These are phyloP conservation scores for Conistra vaccinii DNA, from an alignment of 2,888 invertebrate genomes.

Conservation along the genomic window DNA sequence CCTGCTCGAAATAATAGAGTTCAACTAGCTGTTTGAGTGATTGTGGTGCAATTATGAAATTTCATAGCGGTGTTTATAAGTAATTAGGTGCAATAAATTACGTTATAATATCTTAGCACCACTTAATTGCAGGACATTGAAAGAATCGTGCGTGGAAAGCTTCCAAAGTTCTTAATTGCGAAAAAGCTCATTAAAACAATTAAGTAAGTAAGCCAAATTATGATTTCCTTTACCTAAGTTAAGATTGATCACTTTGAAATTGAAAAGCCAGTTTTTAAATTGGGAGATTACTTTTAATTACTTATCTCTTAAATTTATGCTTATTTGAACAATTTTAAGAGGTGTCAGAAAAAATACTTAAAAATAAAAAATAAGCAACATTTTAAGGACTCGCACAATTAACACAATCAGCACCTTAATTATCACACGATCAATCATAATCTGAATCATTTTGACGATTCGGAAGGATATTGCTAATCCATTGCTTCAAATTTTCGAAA, in stretches of 20 bases:
- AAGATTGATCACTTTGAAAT: slow-evolving; percentile 62
- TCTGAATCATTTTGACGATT: no score
- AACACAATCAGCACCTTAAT: not conserved
- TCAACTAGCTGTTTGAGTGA: slow-evolving; percentile 37
- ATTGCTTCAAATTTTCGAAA: no score
- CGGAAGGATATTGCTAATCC: no score
- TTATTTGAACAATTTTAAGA: slow-evolving; percentile 8
- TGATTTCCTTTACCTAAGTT: slow-evolving; percentile 57
- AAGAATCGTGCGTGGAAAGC: slow-evolving; percentile 55
- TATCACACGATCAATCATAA: no score
- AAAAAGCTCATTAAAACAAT: slow-evolving; percentile 67
- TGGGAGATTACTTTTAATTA: slow-evolving; percentile 29
- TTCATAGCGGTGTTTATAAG: slow-evolving; percentile 37
- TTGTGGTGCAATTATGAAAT: slow-evolving; percentile 41
- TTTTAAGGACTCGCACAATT: not conserved
- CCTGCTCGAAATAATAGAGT: slow-evolving; percentile 48
- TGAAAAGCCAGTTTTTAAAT: slow-evolving; percentile 40
- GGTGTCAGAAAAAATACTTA: not conserved
- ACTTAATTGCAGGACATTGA: slow-evolving; percentile 58
- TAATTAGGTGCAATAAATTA: slow-evolving; percentile 59
- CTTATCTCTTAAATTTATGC: slow-evolving; percentile 29
- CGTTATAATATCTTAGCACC: slow-evolving; percentile 44
- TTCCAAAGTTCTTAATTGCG: slow-evolving; percentile 54
- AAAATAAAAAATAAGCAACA: not conserved
- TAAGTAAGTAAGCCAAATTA: slow-evolving; percentile 62